Evolutionary conservation across 2,113 vertebrate species (phyloP).

Genomic region (Plestiodon gilberti): DNA sequence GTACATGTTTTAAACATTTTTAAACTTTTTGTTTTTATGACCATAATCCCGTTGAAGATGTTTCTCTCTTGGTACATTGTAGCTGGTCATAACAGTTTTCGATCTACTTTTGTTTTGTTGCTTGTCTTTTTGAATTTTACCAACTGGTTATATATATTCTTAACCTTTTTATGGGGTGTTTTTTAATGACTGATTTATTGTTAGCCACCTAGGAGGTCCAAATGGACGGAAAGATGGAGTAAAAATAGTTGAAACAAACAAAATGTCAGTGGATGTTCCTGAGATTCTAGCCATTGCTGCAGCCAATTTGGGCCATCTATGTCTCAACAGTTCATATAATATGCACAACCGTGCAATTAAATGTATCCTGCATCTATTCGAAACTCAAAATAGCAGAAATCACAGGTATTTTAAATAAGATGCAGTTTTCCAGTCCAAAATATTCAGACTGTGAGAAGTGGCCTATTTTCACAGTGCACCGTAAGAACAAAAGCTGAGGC

Average conservation of each 20-base stretch:
- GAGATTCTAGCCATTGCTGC: slow-evolving; percentile 54
- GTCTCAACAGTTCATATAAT: slow-evolving; percentile 58
- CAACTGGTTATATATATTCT: not conserved
- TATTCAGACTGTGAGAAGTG: slow-evolving; percentile 13
- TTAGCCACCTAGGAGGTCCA: not conserved
- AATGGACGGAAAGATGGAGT: not conserved
- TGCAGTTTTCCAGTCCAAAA: slow-evolving; percentile 24
- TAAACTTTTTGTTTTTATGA: no score
- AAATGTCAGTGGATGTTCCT: slow-evolving; percentile 28
- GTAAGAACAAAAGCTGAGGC: not conserved
- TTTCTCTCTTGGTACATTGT: no score
- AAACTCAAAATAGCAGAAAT: slow-evolving; percentile 52
- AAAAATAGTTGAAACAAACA: no score
- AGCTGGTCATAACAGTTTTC: not conserved
- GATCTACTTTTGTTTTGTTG: not conserved
- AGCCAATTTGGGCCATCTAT: slow-evolving; percentile 50
- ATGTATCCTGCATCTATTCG: slow-evolving; percentile 37
- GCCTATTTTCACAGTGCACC: not conserved
- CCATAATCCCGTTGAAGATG: no score
- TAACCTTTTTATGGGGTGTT: not conserved
- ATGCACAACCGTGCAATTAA: slow-evolving; percentile 49
- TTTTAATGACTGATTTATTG: not conserved
- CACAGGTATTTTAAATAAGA: slow-evolving; percentile 33
- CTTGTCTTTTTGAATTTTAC: not conserved
- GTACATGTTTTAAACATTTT: no score